Conservation (phyloP, 2,888 invertebrate species). For the Ormyrus nitidulus region DNA sequence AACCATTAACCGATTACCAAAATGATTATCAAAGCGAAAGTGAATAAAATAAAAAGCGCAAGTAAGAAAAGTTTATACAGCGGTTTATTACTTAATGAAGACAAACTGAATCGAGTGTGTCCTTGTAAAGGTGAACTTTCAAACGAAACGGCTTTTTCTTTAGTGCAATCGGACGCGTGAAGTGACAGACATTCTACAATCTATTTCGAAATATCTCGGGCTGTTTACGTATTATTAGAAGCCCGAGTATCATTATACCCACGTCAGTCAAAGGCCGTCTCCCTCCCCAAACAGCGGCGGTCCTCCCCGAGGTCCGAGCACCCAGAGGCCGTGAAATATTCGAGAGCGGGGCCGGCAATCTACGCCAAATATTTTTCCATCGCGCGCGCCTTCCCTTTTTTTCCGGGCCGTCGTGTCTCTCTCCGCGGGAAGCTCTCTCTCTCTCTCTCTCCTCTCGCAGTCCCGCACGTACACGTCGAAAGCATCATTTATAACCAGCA, state of each 20-base stretch:
- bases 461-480: constrained; percentile 51
- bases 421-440: neutral
- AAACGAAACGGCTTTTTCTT: neutral
- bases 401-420: neutral
- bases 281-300: constrained; percentile 40
- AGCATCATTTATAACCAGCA: constrained; percentile 66
- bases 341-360: constrained; percentile 58
- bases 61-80: too few species aligned
- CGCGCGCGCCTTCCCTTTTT: constrained; percentile 11
- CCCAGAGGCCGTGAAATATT: constrained; percentile 56
- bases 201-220: neutral
- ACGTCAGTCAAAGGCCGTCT: constrained; percentile 69
- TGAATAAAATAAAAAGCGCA: too few species aligned
- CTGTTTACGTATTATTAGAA: neutral
- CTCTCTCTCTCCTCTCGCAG: neutral
- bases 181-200: neutral
- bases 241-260: constrained; percentile 71
- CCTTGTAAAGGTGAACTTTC: too few species aligned
- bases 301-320: neutral
- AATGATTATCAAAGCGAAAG: too few species aligned
- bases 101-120: too few species aligned
- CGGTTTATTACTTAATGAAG: too few species aligned
- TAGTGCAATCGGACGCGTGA: neutral
- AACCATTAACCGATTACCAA: too few species aligned
- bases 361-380: constrained; percentile 56